Evolutionary conservation across 2,113 vertebrate genomes (phyloP), one percentile per base, ranked within the genome.

Genomic region (Rhipidura dahli): DNA sequence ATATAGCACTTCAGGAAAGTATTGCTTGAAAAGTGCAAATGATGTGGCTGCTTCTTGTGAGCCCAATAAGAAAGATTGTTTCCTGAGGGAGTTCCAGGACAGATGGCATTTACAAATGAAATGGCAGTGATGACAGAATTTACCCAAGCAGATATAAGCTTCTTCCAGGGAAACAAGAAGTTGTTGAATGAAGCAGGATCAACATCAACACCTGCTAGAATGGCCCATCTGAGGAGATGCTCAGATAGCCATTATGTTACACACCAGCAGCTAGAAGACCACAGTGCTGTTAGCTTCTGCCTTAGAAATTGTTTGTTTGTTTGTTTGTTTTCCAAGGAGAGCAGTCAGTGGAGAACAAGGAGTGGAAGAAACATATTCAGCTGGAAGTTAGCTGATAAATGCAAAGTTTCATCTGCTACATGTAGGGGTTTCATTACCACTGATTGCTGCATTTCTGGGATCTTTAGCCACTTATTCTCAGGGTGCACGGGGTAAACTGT

Each of bases 91-190:
- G 56, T 92, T 92, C 60, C 91, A 92, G 63, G 68, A 88, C 96
- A 97, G 94, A 90, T 94, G 95, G 86, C 86, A 90, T 95, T 95
- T 90, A 56, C 83, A 92, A 96, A 95, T 92, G 83, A 94, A 96
- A 95, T 78, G 72, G 80, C 51, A 77, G 76, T 33, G 96, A 92
- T 96, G 95, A 97, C 93, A 96, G 96, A 90, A 93, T 78, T 95
- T 95, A 64, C 76, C 51, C 64, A 94, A 94, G 72, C 93, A 97
- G 89, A 97, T 91, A 76, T 68, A 93, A 90, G 60, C 60, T 87
- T 88, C 83, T 97, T 96, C 93, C 83, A 93, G 77, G 51, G 91
- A 95, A 96, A 93, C 93, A 94, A 94, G 89, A 60, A 92, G 94
- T 68, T 94, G 95, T 87, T 97, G 95, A 95, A 93, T 95, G 95